phyloP scores from a whole-genome alignment of 2,797 vertebrate genomes.

The Coluber constrictor region DNA sequence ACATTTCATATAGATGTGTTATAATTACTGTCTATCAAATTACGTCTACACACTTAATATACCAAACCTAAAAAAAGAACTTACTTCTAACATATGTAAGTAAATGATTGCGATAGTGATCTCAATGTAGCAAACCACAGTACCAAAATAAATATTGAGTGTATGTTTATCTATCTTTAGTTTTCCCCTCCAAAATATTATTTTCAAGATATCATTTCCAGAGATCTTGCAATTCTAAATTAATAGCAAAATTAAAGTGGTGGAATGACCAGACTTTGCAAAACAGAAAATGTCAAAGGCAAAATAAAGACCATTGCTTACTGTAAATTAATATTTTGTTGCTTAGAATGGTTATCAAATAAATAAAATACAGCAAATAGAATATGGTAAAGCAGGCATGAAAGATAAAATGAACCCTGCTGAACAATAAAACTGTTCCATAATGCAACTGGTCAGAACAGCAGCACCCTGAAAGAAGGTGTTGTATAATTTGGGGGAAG shows the following conservation, averaged over 20 bases:
- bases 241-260: background rate
- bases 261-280: background rate
- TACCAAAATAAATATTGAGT: background rate
- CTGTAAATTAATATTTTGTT: background rate
- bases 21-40: background rate
- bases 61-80: background rate
- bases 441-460: background rate
- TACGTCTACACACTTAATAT: background rate
- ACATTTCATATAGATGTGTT: background rate
- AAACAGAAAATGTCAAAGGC: background rate
- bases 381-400: background rate
- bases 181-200: background rate
- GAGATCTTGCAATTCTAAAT: background rate
- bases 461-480: background rate
- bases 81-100: background rate
- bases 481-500: background rate
- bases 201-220: background rate
- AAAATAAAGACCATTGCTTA: background rate
- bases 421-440: background rate
- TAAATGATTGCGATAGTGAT: background rate
- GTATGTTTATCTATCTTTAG: background rate
- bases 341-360: background rate
- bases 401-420: background rate
- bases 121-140: background rate
- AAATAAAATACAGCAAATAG: background rate